Conservation (phyloP, 2,888 invertebrate species). For the Lobophora halterata region DNA sequence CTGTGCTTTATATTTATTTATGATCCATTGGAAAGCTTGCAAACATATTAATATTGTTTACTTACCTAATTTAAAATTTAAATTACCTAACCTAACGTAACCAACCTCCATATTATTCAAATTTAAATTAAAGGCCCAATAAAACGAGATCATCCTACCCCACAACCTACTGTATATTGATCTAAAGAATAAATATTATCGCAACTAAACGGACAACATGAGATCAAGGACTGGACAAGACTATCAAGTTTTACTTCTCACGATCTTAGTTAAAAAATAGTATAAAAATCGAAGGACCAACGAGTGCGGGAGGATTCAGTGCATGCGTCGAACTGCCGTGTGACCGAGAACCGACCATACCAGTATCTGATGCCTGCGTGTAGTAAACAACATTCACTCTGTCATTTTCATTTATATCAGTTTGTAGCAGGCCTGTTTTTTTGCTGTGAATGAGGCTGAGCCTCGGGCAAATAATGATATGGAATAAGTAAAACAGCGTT, state of each 20-base stretch:
- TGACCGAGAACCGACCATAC: constrained; percentile 52
- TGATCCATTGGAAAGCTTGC: no score
- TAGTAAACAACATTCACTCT: constrained; percentile 27
- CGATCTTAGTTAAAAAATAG: constrained; percentile 58
- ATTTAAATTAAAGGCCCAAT: no score
- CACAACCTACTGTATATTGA: constrained; percentile 44
- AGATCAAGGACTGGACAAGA: constrained; percentile 30
- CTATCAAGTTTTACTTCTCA: constrained; percentile 67
- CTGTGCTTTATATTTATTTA: no score
- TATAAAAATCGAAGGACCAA: constrained; percentile 58
- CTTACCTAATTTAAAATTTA: no score
- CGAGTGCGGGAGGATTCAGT: constrained; percentile 48
- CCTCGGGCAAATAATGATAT: constrained; percentile 20
- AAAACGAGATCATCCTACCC: constrained; percentile 41
- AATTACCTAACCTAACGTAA: no score
- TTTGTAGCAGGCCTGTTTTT: constrained; percentile 21
- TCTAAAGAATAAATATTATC: constrained; percentile 42
- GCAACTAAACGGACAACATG: constrained; percentile 38
- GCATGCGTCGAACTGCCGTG: constrained; percentile 56
- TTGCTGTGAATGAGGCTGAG: constrained; percentile 13
- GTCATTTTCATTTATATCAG: constrained; percentile 24
- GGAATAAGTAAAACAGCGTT: constrained; percentile 15
- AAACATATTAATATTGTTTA: no score
- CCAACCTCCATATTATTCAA: no score
- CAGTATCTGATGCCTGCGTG: constrained; percentile 32